A percentile compares a stretch with the other conserved stretches of the same genome.
Evolutionary conservation across 2,113 vertebrate species (phyloP).

Genomic region (Gavia stellata): DNA sequence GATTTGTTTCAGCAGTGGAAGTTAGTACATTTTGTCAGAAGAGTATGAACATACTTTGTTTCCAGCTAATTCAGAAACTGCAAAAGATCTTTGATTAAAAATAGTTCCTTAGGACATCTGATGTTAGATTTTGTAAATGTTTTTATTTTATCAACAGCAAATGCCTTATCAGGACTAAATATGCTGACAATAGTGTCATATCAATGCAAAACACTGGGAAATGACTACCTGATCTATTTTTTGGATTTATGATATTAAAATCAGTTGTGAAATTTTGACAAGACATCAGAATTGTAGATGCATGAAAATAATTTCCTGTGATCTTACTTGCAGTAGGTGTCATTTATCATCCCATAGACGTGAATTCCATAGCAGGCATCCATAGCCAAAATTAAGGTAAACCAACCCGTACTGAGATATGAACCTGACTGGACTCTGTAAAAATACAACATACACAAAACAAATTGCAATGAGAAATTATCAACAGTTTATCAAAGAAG

Average conservation of each 20-base stretch:
- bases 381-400: constrained; percentile 98
- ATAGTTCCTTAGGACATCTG: constrained; percentile 37
- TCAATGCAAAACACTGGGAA: constrained; percentile 52
- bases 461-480: constrained; percentile 67
- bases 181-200: constrained; percentile 60
- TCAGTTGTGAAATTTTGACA: constrained; percentile 73
- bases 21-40: constrained; percentile 30
- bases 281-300: constrained; percentile 65
- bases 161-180: constrained; percentile 37
- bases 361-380: constrained; percentile 96
- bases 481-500: constrained; percentile 58
- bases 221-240: constrained; percentile 53
- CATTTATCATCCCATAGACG: constrained; percentile 98
- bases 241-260: constrained; percentile 70
- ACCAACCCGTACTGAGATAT: constrained; percentile 98
- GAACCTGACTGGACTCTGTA: constrained; percentile 95
- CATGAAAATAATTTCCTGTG: constrained; percentile 71
- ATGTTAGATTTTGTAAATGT: constrained; percentile 51
- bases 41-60: not conserved
- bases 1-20: not conserved
- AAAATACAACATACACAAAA: constrained; percentile 62
- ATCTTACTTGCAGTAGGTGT: constrained; percentile 98
- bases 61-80: constrained; percentile 5
- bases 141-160: constrained; percentile 63
- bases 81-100: constrained; percentile 42